Conservation (phyloP, 2,888 invertebrate genomes). For the Spisula subtruncata region DNA sequence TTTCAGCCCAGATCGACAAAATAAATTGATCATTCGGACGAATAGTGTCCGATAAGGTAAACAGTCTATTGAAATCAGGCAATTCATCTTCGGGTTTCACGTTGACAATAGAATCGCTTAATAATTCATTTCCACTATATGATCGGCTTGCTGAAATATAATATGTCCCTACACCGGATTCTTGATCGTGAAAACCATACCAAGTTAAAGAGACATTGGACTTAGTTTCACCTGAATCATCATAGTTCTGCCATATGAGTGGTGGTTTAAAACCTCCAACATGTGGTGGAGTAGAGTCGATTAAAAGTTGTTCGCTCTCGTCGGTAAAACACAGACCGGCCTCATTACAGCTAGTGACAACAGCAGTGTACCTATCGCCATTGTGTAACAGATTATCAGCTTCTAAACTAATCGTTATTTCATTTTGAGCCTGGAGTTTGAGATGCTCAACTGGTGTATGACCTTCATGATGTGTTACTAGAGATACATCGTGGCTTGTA, state of each 20-base stretch:
- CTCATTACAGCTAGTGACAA: conserved; percentile 68
- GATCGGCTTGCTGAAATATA: conserved; percentile 57
- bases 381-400: conserved; percentile 53
- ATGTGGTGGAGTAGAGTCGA: conserved; percentile 76
- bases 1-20: conserved; percentile 65
- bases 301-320: conserved; percentile 57
- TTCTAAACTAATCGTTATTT: conserved; percentile 53
- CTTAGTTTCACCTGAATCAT: background rate
- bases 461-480: conserved; percentile 59
- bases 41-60: conserved; percentile 40
- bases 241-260: conserved; percentile 54
- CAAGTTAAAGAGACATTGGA: conserved; percentile 60
- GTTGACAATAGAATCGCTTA: conserved; percentile 42
- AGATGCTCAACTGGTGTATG: conserved; percentile 62
- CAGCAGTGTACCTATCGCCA: conserved; percentile 67
- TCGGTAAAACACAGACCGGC: conserved; percentile 68
- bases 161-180: conserved; percentile 67
- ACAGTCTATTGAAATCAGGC: background rate
- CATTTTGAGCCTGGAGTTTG: conserved; percentile 54
- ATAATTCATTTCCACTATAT: conserved; percentile 59
- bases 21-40: conserved; percentile 43
- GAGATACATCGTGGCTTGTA: conserved; percentile 51
- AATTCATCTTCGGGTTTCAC: background rate
- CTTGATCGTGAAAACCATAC: conserved; percentile 72
- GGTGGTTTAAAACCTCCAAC: conserved; percentile 69